phyloP scores from a whole-genome alignment of 2,888 invertebrate species.

The Odontocerum albicorne region DNA sequence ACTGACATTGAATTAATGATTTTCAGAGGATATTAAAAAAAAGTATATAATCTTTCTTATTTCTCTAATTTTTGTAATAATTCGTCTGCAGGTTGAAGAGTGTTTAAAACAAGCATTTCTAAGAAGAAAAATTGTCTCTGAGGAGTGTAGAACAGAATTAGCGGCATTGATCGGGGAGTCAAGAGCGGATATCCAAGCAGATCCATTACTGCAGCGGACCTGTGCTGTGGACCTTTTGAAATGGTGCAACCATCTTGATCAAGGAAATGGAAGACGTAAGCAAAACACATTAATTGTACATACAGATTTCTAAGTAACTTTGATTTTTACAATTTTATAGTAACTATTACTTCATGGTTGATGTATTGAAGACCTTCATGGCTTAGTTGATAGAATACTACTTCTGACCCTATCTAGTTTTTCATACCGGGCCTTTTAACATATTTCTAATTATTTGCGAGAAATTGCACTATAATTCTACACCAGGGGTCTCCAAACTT shows the following conservation, averaged over 20 bases:
- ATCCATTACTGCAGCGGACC: constrained; percentile 86
- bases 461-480: no score
- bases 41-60: not conserved
- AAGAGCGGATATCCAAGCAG: constrained; percentile 92
- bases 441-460: no score
- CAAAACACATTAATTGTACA: no score
- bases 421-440: no score
- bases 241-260: constrained; percentile 76
- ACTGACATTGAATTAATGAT: not conserved
- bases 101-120: constrained; percentile 86
- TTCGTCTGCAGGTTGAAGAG: constrained; percentile 72
- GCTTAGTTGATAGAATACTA: no score
- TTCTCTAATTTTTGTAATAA: not conserved
- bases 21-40: not conserved
- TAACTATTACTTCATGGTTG: no score
- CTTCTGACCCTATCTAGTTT: no score
- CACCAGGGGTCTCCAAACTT: no score
- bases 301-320: no score
- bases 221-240: constrained; percentile 84
- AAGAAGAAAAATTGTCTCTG: constrained; percentile 70
- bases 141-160: constrained; percentile 81
- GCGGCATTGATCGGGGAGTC: constrained; percentile 87
- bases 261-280: constrained; percentile 91
- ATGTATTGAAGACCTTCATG: no score
- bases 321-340: no score